Evolutionary conservation across 1,140 invertebrate genomes (phyloP), one percentile per base, ranked within the genome.

Genomic region (Drosophila tristis): DNA sequence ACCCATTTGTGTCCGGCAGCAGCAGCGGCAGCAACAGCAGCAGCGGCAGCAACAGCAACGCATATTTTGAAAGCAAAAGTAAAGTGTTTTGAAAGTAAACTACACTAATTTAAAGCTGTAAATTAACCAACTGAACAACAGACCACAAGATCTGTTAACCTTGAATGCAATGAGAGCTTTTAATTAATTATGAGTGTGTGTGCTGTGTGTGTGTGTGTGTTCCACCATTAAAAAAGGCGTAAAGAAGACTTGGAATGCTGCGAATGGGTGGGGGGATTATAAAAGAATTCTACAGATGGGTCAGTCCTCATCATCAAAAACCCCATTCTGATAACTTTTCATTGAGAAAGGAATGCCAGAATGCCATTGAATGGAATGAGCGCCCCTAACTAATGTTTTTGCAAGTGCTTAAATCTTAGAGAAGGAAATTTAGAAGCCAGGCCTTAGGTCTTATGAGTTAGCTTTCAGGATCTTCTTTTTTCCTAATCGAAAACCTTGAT

Each of bases 81-180:
- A 87, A 87, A 87, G 78, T 89, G 82, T 87, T 87, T 87, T 87
- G 82, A 87, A 87, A 87, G 82, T 87, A 73, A 87, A 79, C 84
- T 87, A 87, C 84, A 87, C 79, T 87, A 87, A 87, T 87, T 87
- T 87, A 76, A 89, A 82, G 82, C 84, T 89, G 84, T 89, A 87
- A 87, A 87, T 87, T 87, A 87, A 87, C 78, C 82, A 82, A 87
- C 74, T 89, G 67, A 87, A 86, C 78, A 86, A 74, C 71, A 81
- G 31, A 55, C 53, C 65, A 48, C 55, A 50, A 78, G 80, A 60
- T 72, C 80, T 68, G 55, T 67, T 78, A 87, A 87, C 82, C 82
- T 87, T 87, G 82, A 89, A 89, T 82, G 82, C 82, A 87, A 87
- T 89, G 82, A 87, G 82, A 85, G 81, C 84, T 87, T 39, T 86